These are phyloP conservation scores for Speoplatyrhinus poulsoni DNA, from an alignment of 2,113 vertebrate species.

Conservation along the genomic window DNA sequence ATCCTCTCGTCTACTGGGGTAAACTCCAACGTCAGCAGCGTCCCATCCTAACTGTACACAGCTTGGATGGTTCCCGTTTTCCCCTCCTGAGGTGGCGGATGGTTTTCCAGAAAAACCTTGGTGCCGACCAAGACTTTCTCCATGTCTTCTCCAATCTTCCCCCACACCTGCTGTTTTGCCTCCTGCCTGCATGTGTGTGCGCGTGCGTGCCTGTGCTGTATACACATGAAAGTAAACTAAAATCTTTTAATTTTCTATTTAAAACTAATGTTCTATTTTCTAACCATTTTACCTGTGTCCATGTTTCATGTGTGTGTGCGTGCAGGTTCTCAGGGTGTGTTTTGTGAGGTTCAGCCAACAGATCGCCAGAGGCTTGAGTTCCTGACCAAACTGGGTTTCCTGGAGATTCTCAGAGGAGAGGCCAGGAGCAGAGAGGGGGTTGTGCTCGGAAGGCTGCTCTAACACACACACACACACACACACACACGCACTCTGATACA, in stretches of 20 bases:
- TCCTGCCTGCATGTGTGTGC: background rate
- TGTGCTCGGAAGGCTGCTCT: conserved; percentile 83
- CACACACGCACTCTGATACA: conserved; percentile 19
- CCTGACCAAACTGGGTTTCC: conserved; percentile 82
- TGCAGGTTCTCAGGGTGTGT: conserved; percentile 83
- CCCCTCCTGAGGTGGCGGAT: no score
- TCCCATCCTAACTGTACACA: no score
- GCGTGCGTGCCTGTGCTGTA: background rate
- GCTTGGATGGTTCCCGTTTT: no score
- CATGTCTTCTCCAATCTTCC: no score
- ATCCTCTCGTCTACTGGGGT: no score
- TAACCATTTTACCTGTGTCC: background rate
- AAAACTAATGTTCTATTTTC: no score
- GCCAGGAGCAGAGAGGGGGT: conserved; percentile 63
- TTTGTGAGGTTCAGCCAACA: conserved; percentile 81
- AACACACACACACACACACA: conserved; percentile 33
- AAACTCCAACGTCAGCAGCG: no score
- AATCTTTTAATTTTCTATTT: no score
- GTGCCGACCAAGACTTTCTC: no score
- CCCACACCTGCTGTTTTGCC: no score
- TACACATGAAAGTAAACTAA: no score
- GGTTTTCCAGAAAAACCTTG: no score
- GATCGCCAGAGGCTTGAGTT: conserved; percentile 81
- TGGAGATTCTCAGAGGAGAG: conserved; percentile 81
- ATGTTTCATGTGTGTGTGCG: background rate